Base-by-base conservation (phyloP, 1,140 invertebrate genomes). In the Drosophila gunungcola region DNA sequence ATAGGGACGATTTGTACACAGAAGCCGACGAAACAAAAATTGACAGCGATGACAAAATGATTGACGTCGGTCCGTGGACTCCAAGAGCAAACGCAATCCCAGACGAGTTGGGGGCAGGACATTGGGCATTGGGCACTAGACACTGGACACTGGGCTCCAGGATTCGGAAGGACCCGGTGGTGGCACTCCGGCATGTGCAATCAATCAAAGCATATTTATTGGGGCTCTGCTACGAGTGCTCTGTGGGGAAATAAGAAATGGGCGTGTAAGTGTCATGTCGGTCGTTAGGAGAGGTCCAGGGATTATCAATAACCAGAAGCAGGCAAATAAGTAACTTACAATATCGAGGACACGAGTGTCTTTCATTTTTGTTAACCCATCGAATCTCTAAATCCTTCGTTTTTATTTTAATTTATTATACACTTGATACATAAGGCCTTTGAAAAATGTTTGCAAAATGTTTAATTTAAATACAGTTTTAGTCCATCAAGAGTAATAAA, bases 231-330 rank as follows among this genome's bases (percentile, higher is more conserved):
- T 56, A n/a, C 51, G 25, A 60, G 56, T n/a, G 34, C 34, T 49
- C 63, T 60, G 38, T 10, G 54, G 32, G 49, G 41, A 43, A 42
- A 7, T 29, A 41, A 13, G 42, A 29, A 43, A 21, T 41, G 73
- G 73, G 78, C 94, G 94, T 97, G 48, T 95, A 97, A 43, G 94
- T 94, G 51, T 34, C 94, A 94, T 69, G 96, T 97, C 48, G 48
- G 48, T 51, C 48, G 48, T 51, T 51, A 51, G 48, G 12, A 97
- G 97, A 49, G 36, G 58, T n/a, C 58, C 45, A n/a, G 36, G 63
- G 57, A 67, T 63, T 63, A 67, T 38, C 65, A 53, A 45, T 65
- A 43, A 32, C 38, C 61, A 36, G 38, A 65, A 38, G 16, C 12
- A n/a, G 56, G 27, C 43, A 63, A 67, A 67, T 67, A 29, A 63